Evolutionary conservation across 1,140 invertebrate genomes (phyloP).

Genomic region (Leptonema lineaticorne): DNA sequence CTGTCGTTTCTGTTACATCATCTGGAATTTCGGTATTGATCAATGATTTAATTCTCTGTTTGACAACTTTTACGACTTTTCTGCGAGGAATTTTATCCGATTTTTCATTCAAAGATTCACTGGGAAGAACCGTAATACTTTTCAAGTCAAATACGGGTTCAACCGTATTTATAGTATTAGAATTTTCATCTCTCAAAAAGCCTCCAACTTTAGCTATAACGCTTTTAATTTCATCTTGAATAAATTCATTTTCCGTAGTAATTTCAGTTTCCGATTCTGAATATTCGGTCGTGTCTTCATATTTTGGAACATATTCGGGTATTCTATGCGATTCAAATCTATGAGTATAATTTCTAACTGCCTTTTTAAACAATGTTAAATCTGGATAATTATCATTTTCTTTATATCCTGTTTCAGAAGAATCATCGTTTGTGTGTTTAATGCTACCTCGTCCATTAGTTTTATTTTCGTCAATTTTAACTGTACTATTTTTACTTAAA

Average conservation of each 20-base stretch:
- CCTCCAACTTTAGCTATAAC: not conserved
- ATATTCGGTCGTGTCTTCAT: too few species aligned
- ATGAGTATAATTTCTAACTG: not conserved
- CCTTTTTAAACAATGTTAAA: slow-evolving; percentile 1
- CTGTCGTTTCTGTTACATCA: not conserved
- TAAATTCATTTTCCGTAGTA: not conserved
- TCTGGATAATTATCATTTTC: slow-evolving; percentile 26
- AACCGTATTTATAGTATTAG: not conserved
- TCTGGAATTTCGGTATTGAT: not conserved
- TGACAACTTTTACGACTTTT: slow-evolving; percentile 1
- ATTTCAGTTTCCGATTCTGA: not conserved
- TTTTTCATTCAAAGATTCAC: not conserved
- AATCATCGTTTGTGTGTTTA: not conserved
- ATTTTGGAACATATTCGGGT: not conserved
- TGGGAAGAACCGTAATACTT: not conserved
- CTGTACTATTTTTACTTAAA: not conserved
- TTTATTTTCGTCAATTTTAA: not conserved
- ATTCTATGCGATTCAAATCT: slow-evolving; percentile 14
- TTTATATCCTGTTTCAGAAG: not conserved
- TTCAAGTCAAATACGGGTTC: not conserved
- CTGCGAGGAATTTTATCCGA: not conserved
- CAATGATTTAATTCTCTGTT: not conserved
- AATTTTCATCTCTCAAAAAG: not conserved
- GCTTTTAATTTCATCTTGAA: not conserved
- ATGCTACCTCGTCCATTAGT: not conserved